A percentile compares a stretch with the other conserved stretches of the same genome.
These are phyloP conservation scores for Acanthisitta chloris DNA, from an alignment of 2,113 vertebrate genomes.

Conservation along the genomic window DNA sequence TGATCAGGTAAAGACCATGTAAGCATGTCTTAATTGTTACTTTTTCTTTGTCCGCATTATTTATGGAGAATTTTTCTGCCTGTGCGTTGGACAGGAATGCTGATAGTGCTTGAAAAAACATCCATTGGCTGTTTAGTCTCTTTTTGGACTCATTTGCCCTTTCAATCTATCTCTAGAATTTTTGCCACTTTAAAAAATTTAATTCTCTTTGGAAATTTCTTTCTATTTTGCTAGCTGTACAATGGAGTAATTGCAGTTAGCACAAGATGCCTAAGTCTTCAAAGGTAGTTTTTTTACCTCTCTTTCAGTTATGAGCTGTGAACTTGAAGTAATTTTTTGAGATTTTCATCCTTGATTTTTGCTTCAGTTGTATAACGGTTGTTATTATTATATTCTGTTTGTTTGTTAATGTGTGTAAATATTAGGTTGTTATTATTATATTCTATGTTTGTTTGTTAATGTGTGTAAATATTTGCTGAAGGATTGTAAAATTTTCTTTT, in stretches of 20 bases:
- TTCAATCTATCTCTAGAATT: not conserved
- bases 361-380: not conserved
- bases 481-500: not conserved
- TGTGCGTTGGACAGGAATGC: accelerated
- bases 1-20: not conserved
- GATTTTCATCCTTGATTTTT: not conserved
- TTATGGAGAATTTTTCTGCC: not conserved
- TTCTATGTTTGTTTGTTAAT: not conserved
- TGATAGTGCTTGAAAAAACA: not conserved
- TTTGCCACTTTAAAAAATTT: not conserved
- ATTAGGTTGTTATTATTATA: not conserved
- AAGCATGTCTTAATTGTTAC: not conserved
- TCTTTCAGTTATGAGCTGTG: not conserved
- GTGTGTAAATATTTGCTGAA: not conserved
- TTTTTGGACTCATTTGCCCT: not conserved
- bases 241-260: not conserved
- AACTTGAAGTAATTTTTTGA: not conserved
- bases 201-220: not conserved
- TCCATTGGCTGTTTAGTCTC: not conserved
- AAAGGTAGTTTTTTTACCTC: not conserved
- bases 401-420: not conserved
- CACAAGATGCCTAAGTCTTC: not conserved
- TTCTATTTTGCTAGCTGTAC: not conserved
- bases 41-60: not conserved
- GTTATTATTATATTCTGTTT: not conserved